These are phyloP conservation scores for Glaucidium brasilianum DNA, from an alignment of 2,113 vertebrate genomes.

Conservation along the genomic window DNA sequence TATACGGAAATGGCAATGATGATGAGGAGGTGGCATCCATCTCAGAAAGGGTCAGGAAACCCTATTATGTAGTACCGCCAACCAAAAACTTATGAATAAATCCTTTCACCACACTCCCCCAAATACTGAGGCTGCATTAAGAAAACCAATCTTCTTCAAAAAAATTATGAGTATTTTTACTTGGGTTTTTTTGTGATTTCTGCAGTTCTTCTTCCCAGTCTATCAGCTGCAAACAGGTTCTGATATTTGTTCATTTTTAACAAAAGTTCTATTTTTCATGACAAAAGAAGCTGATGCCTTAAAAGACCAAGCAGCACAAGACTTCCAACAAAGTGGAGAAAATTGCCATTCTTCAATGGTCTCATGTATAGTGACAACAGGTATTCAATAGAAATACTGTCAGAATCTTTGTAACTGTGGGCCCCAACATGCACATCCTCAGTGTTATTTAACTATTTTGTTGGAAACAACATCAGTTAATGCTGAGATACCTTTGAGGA, in stretches of 20 bases:
- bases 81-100: neutral
- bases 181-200: neutral
- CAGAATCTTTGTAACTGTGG: neutral
- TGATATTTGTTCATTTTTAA: neutral
- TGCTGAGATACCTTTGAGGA: neutral
- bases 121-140: neutral
- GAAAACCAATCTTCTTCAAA: neutral
- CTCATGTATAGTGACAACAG: neutral
- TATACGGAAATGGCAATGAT: neutral
- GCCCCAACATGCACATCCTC: neutral
- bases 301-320: neutral
- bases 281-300: neutral
- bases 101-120: neutral
- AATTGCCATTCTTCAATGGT: neutral
- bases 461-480: neutral
- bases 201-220: neutral
- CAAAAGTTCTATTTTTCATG: neutral
- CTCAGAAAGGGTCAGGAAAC: neutral
- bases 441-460: neutral
- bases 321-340: neutral
- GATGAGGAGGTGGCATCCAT: neutral
- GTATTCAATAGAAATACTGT: neutral
- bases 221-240: neutral
- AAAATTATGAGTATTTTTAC: neutral
- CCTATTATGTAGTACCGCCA: neutral